Conservation (phyloP, 92 coral and sea anemone species). For the Epizoanthus scotinus region DNA sequence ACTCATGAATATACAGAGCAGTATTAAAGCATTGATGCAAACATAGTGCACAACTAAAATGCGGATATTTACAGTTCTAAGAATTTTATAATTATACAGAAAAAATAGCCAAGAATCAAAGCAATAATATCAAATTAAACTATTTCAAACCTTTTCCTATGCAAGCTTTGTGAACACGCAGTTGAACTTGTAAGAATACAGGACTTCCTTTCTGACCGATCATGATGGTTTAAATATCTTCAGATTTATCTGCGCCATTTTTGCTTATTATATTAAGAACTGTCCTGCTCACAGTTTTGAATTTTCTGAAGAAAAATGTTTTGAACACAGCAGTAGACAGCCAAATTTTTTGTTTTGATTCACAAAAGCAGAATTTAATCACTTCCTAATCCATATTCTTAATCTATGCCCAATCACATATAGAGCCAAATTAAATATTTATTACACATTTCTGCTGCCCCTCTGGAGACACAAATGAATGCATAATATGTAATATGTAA, state of each 20-base stretch:
- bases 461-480: conserved; percentile 7
- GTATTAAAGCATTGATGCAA: no score
- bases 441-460: conserved; percentile 1
- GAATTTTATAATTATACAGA: no score
- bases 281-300: background rate
- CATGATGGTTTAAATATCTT: background rate
- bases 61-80: no score
- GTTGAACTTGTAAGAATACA: conserved; percentile 17
- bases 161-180: conserved; percentile 21
- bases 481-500: background rate
- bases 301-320: background rate
- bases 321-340: conserved; percentile 14
- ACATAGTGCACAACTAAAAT: no score
- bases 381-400: conserved; percentile 4
- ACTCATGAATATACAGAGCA: no score
- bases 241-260: background rate
- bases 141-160: background rate
- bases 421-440: conserved; percentile 4
- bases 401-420: conserved; percentile 26
- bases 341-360: conserved; percentile 3
- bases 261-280: background rate
- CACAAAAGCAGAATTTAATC: conserved; percentile 22
- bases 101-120: no score
- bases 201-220: conserved; percentile 13
- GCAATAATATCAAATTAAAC: background rate